Evolutionary conservation across 2,888 invertebrate species (phyloP).

Genomic region (Melolontha melolontha): DNA sequence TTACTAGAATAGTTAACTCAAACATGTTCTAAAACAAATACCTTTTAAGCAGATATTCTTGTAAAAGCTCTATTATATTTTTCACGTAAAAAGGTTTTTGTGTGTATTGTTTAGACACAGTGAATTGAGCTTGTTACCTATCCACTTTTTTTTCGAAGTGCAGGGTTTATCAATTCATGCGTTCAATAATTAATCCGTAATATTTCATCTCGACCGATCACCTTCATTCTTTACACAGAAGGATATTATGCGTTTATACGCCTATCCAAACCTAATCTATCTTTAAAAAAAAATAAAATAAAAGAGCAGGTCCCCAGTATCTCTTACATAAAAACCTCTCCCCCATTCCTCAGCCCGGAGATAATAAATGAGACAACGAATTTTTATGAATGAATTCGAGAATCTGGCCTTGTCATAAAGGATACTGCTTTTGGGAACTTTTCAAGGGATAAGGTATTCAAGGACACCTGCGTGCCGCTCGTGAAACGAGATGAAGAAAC

Average conservation of each 20-base stretch:
- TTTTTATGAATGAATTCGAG: constrained; percentile 52
- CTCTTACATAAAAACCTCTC: constrained; percentile 28
- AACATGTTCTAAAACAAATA: too few species aligned
- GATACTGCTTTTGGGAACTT: constrained; percentile 51
- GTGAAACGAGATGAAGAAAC: constrained; percentile 43
- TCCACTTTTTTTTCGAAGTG: constrained; percentile 29
- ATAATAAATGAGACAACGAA: constrained; percentile 51
- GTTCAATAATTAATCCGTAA: constrained; percentile 49
- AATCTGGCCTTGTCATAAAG: constrained; percentile 51
- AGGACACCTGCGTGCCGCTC: constrained; percentile 51
- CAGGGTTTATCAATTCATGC: constrained; percentile 46
- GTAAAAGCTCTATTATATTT: background rate
- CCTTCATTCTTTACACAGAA: constrained; percentile 47
- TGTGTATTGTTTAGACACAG: constrained; percentile 6
- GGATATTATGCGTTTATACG: constrained; percentile 51
- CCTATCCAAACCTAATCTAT: constrained; percentile 50
- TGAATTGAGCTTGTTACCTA: constrained; percentile 24
- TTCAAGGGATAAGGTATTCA: constrained; percentile 50
- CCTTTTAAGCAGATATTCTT: too few species aligned
- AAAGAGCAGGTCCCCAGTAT: constrained; percentile 25
- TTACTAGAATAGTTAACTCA: too few species aligned
- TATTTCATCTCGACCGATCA: constrained; percentile 50
- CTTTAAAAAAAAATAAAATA: constrained; percentile 20
- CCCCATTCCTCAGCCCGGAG: constrained; percentile 42
- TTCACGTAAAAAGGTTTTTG: background rate